Evolutionary conservation across 2,888 invertebrate species (phyloP), one percentile per base, ranked within the genome.

Genomic region (Orthosia incerta): DNA sequence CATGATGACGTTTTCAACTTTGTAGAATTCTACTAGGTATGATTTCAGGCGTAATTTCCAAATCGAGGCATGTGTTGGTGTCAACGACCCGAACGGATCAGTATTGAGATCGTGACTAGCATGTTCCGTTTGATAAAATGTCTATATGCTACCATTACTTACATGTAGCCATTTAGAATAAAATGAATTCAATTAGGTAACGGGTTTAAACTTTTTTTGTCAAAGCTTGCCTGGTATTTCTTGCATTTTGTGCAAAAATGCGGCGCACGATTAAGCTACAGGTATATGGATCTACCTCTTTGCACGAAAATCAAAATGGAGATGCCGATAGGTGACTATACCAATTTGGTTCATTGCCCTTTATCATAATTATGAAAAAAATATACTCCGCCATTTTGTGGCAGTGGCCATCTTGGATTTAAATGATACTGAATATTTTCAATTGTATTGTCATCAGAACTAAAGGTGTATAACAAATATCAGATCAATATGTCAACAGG

Each of bases 11-110:
- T 51, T 53, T 26, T 15, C 4, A 73, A 61, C 39, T 59, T 61
- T 66, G 20, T 63, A 68, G 13, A 62, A 80, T 56, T 69, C 20
- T 45, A 20, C 9, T 55, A 62, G 39, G 48, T 46, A 63, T 46
- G 5, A 61, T 74, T 75, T 75, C 60, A 77, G 65, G 55, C 71
- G 61, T 71, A 57, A 57, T 81, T 79, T 61, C 59, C 57, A 73
- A 82, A 79, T 65, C 60, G 65, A 72, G 62, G 61, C 86, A 86
- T 87, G 80, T 85, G 88, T 83, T 79, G 20, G 68, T 77, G 88
- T 88, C 88, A 87, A 85, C 73, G 88, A 88, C 86, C 86, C 73
- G 67, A 72, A 78, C 81, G 77, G 84, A 88, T 84, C 82, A 83
- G 71, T 77, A 72, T 71, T 73, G 71, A 70, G 77, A 74, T 84